Base-by-base conservation (phyloP, 2,888 invertebrate species). In the Nemapogon koenigi region DNA sequence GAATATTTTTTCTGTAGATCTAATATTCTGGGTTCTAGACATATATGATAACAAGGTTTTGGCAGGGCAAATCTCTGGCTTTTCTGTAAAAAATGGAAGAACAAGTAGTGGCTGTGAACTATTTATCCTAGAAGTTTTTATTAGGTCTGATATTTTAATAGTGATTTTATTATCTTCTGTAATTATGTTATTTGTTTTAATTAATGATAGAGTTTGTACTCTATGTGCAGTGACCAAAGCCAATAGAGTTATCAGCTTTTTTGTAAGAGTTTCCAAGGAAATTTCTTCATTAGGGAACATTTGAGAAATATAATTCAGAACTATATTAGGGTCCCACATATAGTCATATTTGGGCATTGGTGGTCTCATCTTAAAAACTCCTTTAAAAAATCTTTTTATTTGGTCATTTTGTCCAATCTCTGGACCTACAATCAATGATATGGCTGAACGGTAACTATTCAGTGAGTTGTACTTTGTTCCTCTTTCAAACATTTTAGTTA, bases 381-480 rank as follows among this genome's bases (percentile, higher is more conserved):
- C 41, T 11, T 38, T 41, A 13, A 41, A 38, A 14, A 41, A 32
- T 32, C 33, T 28, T 26, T 33, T 22, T 13, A 41, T 2, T 14
- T 11, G 11, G 8, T 35, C 17, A 30, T 38, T 35, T 17, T 16
- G 1, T 26, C 35, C 18, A 35, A 29, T 16, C 22, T 27, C 16
- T 29, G 17, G 22, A 35, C 18, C 19, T 25, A 29, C 28, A 11
- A 41, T 4, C 4, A 41, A n/a, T 8, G 35, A 6, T 16, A 41
- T 6, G 13, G 41, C 38, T 8, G 38, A 27, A 7, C 31, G 11
- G 22, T 19, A 38, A 14, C 31, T 29, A 18, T 41, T 41, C 18
- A 41, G 13, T 7, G 35, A 25, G 2, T 38, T 35, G 17, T 38
- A 41, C n/a, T 31, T 35, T 22, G 2, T 14, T 11, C 7, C 41